Evolutionary conservation across 2,797 vertebrate genomes (phyloP), one percentile per base, ranked within the genome.

Genomic region (Odontamblyopus rebecca): DNA sequence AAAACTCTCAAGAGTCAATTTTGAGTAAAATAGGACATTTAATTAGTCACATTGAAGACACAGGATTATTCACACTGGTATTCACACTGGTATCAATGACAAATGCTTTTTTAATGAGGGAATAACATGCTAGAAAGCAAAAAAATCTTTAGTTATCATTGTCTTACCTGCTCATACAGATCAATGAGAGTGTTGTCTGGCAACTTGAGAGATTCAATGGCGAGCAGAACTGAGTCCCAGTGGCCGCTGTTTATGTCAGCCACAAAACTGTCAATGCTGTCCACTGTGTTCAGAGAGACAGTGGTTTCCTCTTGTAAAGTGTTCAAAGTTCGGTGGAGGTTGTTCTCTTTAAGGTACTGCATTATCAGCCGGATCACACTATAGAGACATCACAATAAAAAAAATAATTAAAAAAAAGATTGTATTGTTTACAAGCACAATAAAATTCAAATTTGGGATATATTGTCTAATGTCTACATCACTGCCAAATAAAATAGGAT

Each of bases 271-370:
- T 99, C 98, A 0, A 99, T 99, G 61, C 97, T 99, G 90, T 98
- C 98, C 93, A 99, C 98, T 0, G 98, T 99, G 80, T 99, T 99
- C 61, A 99, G 91, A 0, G 98, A 99, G 77, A 99, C 97, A 0
- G 97, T 99, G 0, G 97, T 98, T 86, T 99, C 98, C 78, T 99
- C 97, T 81, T 98, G 97, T 9, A 99, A 92, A 0, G 95, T 97
- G 23, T 93, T 94, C 1, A 99, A 90, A 0, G 97, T 96, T 41
- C 96, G 94, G 68, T 99, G 96, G 60, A 99, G 94, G 68, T 93
- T 99, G 81, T 99, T 99, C 73, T 99, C 98, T 81, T 99, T 99
- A 69, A 99, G 79, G 78, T 99, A 99, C 84, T 99, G 98, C 98
- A 99, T 99, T 38, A 99, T 99, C 68, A 99, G 95, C 81, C 98